A percentile compares a stretch with the other conserved stretches of the same genome.
Conservation (phyloP, 2,113 vertebrate species). For the Macrotis lagotis region DNA sequence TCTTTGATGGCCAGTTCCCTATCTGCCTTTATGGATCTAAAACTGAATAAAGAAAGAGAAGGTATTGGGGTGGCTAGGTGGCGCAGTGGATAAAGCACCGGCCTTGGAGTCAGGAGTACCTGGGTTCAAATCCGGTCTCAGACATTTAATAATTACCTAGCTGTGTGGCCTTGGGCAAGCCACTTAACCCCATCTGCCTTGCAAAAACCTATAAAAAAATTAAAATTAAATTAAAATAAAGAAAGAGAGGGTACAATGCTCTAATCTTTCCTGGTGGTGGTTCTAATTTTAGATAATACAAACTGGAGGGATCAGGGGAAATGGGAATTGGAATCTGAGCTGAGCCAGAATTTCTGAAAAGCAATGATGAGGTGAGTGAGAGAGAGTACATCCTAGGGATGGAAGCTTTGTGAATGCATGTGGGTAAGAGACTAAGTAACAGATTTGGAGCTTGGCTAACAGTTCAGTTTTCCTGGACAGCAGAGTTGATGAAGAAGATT, state of each 20-base stretch:
- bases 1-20: too few relatives aligned
- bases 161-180: too few relatives aligned
- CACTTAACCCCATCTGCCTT: too few relatives aligned
- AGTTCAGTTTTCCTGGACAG: not conserved
- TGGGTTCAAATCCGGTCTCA: too few relatives aligned
- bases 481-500: not conserved
- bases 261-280: not conserved
- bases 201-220: too few relatives aligned
- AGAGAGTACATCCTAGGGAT: not conserved
- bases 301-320: not conserved
- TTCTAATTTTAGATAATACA: not conserved
- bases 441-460: not conserved
- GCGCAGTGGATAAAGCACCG: too few relatives aligned
- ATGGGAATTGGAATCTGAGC: not conserved
- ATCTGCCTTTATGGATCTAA: too few relatives aligned
- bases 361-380: not conserved
- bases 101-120: too few relatives aligned
- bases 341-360: not conserved
- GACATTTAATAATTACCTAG: too few relatives aligned
- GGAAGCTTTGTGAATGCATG: not conserved
- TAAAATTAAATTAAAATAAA: too few relatives aligned
- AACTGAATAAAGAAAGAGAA: too few relatives aligned
- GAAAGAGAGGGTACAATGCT: not conserved
- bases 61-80: too few relatives aligned
- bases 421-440: not conserved